phyloP scores from a whole-genome alignment of 2,888 invertebrate species.

The Silvanus unidentatus region DNA sequence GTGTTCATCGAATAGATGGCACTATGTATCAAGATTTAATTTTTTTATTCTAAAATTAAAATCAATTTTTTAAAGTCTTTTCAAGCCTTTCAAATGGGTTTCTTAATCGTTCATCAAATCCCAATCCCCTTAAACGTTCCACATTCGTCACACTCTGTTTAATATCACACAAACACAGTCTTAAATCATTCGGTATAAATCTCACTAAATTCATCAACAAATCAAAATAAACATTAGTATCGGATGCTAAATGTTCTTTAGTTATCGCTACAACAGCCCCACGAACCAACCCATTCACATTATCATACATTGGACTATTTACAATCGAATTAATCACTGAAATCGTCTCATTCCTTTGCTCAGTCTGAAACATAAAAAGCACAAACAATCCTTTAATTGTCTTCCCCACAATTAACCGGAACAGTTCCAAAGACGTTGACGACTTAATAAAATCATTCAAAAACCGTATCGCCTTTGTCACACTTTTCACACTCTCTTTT shows the following conservation, averaged over 20 bases:
- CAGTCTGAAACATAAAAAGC: conserved; percentile 36
- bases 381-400: conserved; percentile 34
- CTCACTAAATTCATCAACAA: conserved; percentile 38
- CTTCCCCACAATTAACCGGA: conserved; percentile 29
- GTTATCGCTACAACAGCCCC: conserved; percentile 35
- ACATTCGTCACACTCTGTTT: conserved; percentile 42
- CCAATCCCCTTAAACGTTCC: conserved; percentile 46
- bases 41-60: not conserved
- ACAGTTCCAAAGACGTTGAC: conserved; percentile 22
- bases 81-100: conserved; percentile 36
- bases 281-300: conserved; percentile 32
- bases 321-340: conserved; percentile 33
- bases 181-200: conserved; percentile 38
- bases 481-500: conserved; percentile 35
- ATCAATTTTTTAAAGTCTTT: conserved; percentile 5
- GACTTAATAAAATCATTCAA: conserved; percentile 31
- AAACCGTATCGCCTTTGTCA: conserved; percentile 36
- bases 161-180: conserved; percentile 35
- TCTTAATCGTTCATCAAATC: conserved; percentile 46
- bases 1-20: too few relatives aligned
- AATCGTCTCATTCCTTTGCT: conserved; percentile 32
- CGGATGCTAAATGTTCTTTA: conserved; percentile 46
- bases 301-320: conserved; percentile 25
- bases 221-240: conserved; percentile 43
- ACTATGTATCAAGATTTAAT: too few relatives aligned